phyloP scores from a whole-genome alignment of 2,888 invertebrate genomes.

The Cephus sareptanus region DNA sequence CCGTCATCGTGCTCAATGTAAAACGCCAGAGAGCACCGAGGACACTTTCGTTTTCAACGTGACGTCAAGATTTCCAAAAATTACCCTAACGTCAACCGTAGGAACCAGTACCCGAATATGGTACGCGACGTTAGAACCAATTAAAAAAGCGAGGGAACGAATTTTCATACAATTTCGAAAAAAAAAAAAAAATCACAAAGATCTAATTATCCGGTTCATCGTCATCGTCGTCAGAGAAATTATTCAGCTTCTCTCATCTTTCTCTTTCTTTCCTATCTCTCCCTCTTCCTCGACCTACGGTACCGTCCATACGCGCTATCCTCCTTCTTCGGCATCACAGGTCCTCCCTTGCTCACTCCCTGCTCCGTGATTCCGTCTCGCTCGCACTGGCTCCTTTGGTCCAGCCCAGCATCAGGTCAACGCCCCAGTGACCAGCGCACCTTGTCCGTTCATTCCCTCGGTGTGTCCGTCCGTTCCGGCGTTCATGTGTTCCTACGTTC shows the following conservation, averaged over 20 bases:
- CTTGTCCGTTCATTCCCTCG: constrained; percentile 44
- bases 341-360: constrained; percentile 10
- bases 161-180: background rate
- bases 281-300: constrained; percentile 14
- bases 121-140: background rate
- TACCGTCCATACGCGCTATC: background rate
- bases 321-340: background rate
- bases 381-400: constrained; percentile 54
- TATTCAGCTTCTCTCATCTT: background rate
- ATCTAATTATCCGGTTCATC: background rate
- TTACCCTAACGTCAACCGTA: background rate
- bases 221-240: background rate
- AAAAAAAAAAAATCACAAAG: background rate
- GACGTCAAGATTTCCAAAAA: background rate
- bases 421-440: constrained; percentile 64
- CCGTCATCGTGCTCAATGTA: background rate
- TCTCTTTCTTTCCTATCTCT: constrained; percentile 2
- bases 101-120: background rate
- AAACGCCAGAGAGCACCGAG: background rate
- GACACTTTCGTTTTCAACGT: background rate
- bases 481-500: constrained; percentile 18
- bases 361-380: constrained; percentile 35
- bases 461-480: constrained; percentile 27
- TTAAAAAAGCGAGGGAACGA: background rate
- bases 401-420: constrained; percentile 60